phyloP scores from a whole-genome alignment of 1,140 invertebrate genomes.

The Neoseiulus cucumeris region DNA sequence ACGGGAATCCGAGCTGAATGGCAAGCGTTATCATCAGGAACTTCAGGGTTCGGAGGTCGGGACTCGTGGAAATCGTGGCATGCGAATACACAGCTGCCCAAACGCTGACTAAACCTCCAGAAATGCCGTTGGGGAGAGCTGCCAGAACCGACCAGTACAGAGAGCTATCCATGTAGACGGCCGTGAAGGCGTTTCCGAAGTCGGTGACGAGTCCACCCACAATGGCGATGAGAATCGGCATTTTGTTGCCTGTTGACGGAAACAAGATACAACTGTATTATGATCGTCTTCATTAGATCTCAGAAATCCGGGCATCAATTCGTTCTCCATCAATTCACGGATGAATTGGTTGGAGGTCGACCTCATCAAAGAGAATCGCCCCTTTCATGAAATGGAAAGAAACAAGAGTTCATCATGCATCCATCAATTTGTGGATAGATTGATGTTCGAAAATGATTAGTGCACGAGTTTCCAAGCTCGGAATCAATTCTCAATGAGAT shows the following conservation, averaged over 20 bases:
- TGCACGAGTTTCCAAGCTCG: too few relatives aligned
- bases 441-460: too few relatives aligned
- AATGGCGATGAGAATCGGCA: neutral
- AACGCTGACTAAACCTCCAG: neutral
- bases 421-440: too few relatives aligned
- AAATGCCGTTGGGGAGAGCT: neutral
- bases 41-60: neutral
- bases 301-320: neutral
- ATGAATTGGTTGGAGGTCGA: too few relatives aligned
- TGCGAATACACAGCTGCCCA: slow-evolving; percentile 8
- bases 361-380: too few relatives aligned
- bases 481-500: too few relatives aligned
- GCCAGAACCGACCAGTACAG: slow-evolving; percentile 3
- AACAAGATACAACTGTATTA: too few relatives aligned
- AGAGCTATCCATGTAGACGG: neutral
- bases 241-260: slow-evolving; percentile 6
- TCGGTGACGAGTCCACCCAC: neutral
- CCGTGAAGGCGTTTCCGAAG: neutral
- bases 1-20: neutral
- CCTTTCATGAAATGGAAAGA: too few relatives aligned
- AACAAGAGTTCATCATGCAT: too few relatives aligned
- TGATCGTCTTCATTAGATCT: too few relatives aligned
- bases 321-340: too few relatives aligned
- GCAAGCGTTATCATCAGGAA: slow-evolving; percentile 3
- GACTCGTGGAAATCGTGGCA: neutral